phyloP scores from a whole-genome alignment of 2,888 invertebrate genomes.

The Chironomus tentans region DNA sequence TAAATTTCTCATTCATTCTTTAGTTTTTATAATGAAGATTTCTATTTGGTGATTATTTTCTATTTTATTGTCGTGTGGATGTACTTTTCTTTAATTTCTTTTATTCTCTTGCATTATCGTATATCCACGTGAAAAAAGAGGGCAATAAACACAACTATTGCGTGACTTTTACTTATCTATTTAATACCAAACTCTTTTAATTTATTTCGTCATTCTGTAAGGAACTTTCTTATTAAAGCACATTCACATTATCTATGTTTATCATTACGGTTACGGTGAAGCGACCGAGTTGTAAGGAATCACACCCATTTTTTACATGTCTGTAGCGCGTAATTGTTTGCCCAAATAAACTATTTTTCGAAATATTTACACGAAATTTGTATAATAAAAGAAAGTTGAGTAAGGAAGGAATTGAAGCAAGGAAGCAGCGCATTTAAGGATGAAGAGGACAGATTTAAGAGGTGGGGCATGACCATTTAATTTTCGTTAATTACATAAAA shows the following conservation, averaged over 20 bases:
- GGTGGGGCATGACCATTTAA: no score
- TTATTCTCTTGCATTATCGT: not conserved
- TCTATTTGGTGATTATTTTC: not conserved
- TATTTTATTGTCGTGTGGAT: not conserved
- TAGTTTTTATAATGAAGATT: not conserved
- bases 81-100: not conserved
- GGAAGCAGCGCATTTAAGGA: no score
- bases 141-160: slow-evolving; percentile 19
- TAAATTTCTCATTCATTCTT: not conserved
- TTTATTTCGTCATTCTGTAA: slow-evolving; percentile 2
- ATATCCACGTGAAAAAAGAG: not conserved
- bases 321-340: not conserved
- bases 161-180: slow-evolving; percentile 25
- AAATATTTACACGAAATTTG: no score
- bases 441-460: no score
- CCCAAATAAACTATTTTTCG: not conserved
- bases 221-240: not conserved
- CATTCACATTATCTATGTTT: not conserved
- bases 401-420: no score
- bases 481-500: no score
- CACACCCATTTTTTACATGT: slow-evolving; percentile 22
- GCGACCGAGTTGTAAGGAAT: not conserved
- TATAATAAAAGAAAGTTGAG: no score
- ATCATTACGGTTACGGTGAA: not conserved
- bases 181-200: slow-evolving; percentile 8